Percentiles rank a stretch among this genome's conserved stretches.
Evolutionary conservation across 1,140 invertebrate genomes (phyloP).

Genomic region (Drosophila bifasciata): DNA sequence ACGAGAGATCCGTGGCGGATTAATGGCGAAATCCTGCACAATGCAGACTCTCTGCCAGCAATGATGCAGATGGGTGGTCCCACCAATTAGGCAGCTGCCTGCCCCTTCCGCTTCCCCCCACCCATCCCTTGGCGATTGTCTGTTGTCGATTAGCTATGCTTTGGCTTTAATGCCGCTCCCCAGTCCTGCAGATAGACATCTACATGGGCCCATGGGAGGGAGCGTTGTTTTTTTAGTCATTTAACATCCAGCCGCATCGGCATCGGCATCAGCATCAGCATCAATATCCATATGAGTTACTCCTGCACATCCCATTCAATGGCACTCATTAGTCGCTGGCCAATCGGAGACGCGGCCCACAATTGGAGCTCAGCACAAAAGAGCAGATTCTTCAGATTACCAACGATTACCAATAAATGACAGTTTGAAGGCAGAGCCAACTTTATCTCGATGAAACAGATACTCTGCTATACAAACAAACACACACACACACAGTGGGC

Average conservation of each 20-base stretch:
- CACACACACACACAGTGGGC: neutral
- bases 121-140: conserved; percentile 31
- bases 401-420: conserved; percentile 46
- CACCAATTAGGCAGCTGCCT: conserved; percentile 29
- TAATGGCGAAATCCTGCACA: conserved; percentile 9
- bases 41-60: conserved; percentile 35
- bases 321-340: conserved; percentile 22
- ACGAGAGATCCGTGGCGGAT: conserved; percentile 16
- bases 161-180: conserved; percentile 8
- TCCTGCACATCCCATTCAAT: conserved; percentile 8
- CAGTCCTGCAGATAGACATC: conserved; percentile 41
- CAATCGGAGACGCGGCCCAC: neutral
- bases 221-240: conserved; percentile 38
- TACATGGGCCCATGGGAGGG: conserved; percentile 14
- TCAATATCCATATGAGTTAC: conserved; percentile 42
- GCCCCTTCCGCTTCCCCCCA: no score
- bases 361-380: conserved; percentile 50
- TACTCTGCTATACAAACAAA: conserved; percentile 11
- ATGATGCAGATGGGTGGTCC: conserved; percentile 30
- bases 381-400: conserved; percentile 55
- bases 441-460: conserved; percentile 50
- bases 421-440: conserved; percentile 53
- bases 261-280: neutral
- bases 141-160: conserved; percentile 32
- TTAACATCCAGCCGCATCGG: conserved; percentile 11